Conservation (phyloP, 1,140 invertebrate species). For the Aphelenchoides besseyi region DNA sequence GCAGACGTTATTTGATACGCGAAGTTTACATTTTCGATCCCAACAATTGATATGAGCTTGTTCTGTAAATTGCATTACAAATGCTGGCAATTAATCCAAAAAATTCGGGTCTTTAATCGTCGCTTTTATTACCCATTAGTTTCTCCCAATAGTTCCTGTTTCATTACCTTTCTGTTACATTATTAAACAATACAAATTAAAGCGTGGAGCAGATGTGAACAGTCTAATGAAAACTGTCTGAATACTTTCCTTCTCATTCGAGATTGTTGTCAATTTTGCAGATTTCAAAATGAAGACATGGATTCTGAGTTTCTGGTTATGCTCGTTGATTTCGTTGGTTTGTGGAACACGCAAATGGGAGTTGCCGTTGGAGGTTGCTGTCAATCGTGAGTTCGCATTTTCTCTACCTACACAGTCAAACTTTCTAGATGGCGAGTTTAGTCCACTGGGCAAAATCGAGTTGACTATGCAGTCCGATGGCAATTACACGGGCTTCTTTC, state of each 20-base stretch:
- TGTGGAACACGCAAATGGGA: not conserved
- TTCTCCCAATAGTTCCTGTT: not conserved
- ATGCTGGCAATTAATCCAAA: slow-evolving; percentile 19
- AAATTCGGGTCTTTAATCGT: slow-evolving; percentile 4
- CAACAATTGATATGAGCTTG: too few relatives aligned
- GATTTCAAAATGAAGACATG: not conserved
- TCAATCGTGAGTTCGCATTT: not conserved
- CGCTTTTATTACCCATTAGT: slow-evolving; percentile 5
- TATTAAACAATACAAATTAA: not conserved
- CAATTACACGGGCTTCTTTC: slow-evolving; percentile 38
- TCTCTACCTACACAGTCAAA: not conserved
- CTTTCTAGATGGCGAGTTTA: slow-evolving; percentile 4
- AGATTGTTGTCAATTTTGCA: too few relatives aligned
- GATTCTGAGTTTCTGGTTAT: not conserved
- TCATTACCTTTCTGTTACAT: not conserved
- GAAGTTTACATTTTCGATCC: slow-evolving; percentile 49
- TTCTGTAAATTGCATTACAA: too few relatives aligned
- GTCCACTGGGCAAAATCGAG: slow-evolving; percentile 23
- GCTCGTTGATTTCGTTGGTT: not conserved
- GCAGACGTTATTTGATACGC: slow-evolving; percentile 40
- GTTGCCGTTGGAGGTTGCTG: not conserved
- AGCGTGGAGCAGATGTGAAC: not conserved
- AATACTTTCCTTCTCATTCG: too few relatives aligned
- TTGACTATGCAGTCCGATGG: slow-evolving; percentile 26
- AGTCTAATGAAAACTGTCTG: not conserved